Percentiles rank a stretch among this genome's conserved stretches.
Evolutionary conservation across 37 sponge, comb jelly and placozoan genomes (phyloP).

Genomic region (Cliona cf. orientalis): DNA sequence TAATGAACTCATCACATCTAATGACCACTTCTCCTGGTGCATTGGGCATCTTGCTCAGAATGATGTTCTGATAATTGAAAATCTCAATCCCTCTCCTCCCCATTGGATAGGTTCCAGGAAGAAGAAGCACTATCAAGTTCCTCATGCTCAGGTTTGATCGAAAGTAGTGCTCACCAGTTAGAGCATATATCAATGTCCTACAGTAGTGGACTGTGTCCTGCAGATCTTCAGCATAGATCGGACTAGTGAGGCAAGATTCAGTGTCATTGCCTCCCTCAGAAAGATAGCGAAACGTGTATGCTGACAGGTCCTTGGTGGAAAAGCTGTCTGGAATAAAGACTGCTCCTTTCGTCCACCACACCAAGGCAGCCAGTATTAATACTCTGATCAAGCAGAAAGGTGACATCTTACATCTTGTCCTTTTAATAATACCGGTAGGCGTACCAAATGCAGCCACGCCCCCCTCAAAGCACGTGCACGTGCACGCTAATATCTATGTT

Average conservation of each 20-base stretch:
- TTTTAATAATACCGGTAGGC: too few relatives aligned
- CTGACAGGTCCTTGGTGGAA: too few relatives aligned
- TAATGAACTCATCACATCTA: not conserved
- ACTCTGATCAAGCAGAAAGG: too few relatives aligned
- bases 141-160: not conserved
- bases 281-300: slow-evolving; percentile 5
- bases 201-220: not conserved
- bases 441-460: too few relatives aligned
- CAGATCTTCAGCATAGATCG: not conserved
- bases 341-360: too few relatives aligned
- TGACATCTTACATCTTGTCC: too few relatives aligned
- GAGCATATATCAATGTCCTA: not conserved
- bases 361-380: too few relatives aligned
- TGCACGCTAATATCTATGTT: too few relatives aligned
- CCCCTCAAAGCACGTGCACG: too few relatives aligned
- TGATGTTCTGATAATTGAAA: not conserved
- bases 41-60: not conserved
- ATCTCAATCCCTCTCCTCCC: not conserved
- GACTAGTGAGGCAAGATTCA: not conserved
- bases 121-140: not conserved
- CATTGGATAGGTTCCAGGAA: not conserved
- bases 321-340: too few relatives aligned
- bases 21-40: not conserved
- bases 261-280: not conserved
- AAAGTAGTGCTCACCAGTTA: not conserved